phyloP scores from a whole-genome alignment of 2,113 vertebrate species.

The Rafetus swinhoei region DNA sequence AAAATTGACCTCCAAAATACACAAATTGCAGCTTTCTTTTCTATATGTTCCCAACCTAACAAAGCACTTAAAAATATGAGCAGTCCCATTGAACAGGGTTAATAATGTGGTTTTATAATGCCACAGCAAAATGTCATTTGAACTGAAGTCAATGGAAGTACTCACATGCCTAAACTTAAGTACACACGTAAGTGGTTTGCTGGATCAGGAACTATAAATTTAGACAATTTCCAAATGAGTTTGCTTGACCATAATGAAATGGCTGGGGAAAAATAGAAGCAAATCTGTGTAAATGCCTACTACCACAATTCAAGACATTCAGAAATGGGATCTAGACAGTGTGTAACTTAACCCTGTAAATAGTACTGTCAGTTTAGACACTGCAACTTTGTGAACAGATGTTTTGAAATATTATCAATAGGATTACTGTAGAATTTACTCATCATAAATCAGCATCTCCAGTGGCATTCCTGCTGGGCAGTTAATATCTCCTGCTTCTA shows the following conservation, averaged over 20 bases:
- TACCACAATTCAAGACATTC: slow-evolving; percentile 1
- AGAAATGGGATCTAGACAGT: slow-evolving; percentile 22
- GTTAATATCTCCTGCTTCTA: slow-evolving; percentile 49
- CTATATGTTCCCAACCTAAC: neutral
- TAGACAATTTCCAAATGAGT: slow-evolving; percentile 17
- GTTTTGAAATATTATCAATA: slow-evolving; percentile 20
- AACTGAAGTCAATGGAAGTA: slow-evolving; percentile 22
- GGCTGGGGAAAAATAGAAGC: slow-evolving; percentile 1
- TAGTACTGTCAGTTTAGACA: slow-evolving; percentile 14
- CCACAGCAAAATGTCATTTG: neutral
- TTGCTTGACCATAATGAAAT: neutral
- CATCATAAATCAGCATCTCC: slow-evolving; percentile 63
- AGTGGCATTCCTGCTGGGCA: slow-evolving; percentile 41
- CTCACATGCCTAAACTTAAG: neutral
- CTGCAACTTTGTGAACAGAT: slow-evolving; percentile 20
- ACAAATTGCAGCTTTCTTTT: neutral
- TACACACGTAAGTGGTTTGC: neutral
- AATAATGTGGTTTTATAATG: neutral
- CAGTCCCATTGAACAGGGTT: neutral
- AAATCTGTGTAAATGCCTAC: neutral
- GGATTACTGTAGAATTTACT: slow-evolving; percentile 31
- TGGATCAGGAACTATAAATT: slow-evolving; percentile 21
- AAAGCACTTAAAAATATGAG: neutral
- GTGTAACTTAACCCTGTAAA: slow-evolving; percentile 37
- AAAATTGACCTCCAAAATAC: neutral